phyloP scores from a whole-genome alignment of 1,140 invertebrate genomes.

The Leptopilina clavipes region DNA sequence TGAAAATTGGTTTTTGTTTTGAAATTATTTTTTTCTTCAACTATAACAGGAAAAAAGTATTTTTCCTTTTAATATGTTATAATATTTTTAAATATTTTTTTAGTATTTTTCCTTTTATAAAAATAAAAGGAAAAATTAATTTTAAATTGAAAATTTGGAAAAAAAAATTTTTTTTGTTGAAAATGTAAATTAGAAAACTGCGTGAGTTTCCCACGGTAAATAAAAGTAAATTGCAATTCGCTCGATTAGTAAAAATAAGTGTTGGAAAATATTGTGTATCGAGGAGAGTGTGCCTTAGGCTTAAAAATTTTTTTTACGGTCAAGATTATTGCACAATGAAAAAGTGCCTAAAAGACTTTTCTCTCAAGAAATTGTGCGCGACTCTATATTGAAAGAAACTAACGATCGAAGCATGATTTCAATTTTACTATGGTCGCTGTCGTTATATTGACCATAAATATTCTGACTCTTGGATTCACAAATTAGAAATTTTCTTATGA shows the following conservation, averaged over 20 bases:
- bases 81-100: neutral
- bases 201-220: neutral
- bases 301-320: constrained; percentile 9
- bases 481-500: neutral
- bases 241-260: neutral
- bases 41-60: too few species aligned
- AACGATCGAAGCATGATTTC: neutral
- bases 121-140: too few species aligned
- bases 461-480: neutral
- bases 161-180: too few species aligned
- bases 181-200: neutral
- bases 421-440: constrained; percentile 29
- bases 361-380: neutral
- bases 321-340: constrained; percentile 7
- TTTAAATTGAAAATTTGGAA: too few species aligned
- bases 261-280: neutral
- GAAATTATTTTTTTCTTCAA: too few species aligned
- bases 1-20: too few species aligned
- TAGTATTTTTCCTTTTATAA: neutral
- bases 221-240: neutral
- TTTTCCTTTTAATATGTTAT: too few species aligned
- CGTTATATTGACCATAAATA: neutral
- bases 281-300: neutral
- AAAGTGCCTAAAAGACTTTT: neutral
- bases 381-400: neutral